These are phyloP conservation scores for Perdita meconis DNA, from an alignment of 2,888 invertebrate genomes.

Conservation along the genomic window DNA sequence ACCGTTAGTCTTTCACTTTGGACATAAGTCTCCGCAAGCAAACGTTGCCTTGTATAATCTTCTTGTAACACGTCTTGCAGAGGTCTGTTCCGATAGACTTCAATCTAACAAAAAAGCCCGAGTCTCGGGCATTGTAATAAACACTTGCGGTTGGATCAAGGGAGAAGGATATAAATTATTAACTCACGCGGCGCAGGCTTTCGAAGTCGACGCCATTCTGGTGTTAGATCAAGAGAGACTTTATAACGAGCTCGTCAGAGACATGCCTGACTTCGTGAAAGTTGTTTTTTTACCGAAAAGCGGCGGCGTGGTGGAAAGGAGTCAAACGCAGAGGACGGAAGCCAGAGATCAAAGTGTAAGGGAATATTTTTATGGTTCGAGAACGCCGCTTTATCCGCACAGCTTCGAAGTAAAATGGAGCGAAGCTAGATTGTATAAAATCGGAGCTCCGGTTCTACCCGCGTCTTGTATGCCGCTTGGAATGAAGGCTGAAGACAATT, in stretches of 20 bases:
- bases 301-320: conserved; percentile 97
- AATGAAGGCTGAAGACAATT: conserved; percentile 96
- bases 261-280: conserved; percentile 97
- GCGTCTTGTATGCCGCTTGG: conserved; percentile 98
- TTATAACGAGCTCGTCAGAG: conserved; percentile 96
- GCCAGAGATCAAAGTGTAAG: conserved; percentile 92
- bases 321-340: conserved; percentile 89
- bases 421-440: conserved; percentile 96
- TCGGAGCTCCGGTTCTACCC: conserved; percentile 96
- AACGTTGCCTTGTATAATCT: conserved; percentile 94
- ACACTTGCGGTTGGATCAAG: conserved; percentile 99
- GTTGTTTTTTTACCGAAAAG: conserved; percentile 96
- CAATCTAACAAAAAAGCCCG: conserved; percentile 95
- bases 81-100: conserved; percentile 93
- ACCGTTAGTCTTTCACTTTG: conserved; percentile 97
- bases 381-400: conserved; percentile 94
- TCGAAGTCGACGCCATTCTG: conserved; percentile 97
- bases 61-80: conserved; percentile 93
- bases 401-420: conserved; percentile 96
- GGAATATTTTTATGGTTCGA: conserved; percentile 97
- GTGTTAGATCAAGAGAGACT: conserved; percentile 98
- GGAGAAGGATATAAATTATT: conserved; percentile 95
- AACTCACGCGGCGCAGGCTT: conserved; percentile 95
- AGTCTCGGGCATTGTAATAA: conserved; percentile 96
- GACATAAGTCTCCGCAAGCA: conserved; percentile 90